These are phyloP conservation scores for Podilymbus podiceps DNA, from an alignment of 2,113 vertebrate genomes.

Conservation along the genomic window DNA sequence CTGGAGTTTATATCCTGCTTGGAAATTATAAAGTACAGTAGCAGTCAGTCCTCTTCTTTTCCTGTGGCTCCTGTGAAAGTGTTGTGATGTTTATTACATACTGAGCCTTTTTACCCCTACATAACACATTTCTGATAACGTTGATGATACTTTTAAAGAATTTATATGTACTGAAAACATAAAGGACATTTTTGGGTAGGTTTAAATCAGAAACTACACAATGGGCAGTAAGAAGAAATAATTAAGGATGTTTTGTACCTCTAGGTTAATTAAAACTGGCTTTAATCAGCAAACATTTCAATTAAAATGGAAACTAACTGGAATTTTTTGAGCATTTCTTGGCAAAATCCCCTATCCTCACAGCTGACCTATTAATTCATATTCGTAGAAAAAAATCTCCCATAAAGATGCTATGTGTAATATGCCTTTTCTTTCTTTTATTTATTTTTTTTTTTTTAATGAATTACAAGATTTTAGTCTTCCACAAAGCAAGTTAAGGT, in stretches of 20 bases:
- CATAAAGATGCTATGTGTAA: background rate
- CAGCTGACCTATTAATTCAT: background rate
- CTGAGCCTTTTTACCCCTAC: conserved; percentile 8
- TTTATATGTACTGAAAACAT: background rate
- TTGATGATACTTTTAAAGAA: background rate
- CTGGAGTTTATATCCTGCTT: conserved; percentile 52
- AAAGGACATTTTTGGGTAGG: background rate
- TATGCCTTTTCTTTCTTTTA: no score
- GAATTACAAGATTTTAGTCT: background rate
- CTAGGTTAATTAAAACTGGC: background rate
- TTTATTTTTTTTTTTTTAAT: background rate
- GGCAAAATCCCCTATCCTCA: background rate
- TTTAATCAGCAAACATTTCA: background rate
- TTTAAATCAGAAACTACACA: background rate
- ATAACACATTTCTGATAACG: background rate
- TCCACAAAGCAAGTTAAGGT: background rate
- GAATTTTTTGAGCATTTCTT: background rate
- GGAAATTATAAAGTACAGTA: conserved; percentile 55
- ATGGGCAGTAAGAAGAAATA: background rate
- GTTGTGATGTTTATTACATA: conserved; percentile 26
- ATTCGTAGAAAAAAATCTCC: background rate
- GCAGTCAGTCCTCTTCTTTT: conserved; percentile 5
- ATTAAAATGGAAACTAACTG: background rate
- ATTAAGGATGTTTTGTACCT: background rate
- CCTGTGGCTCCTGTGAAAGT: conserved; percentile 1